Conservation (phyloP, 2,113 vertebrate species). For the Paratilapia polleni region DNA sequence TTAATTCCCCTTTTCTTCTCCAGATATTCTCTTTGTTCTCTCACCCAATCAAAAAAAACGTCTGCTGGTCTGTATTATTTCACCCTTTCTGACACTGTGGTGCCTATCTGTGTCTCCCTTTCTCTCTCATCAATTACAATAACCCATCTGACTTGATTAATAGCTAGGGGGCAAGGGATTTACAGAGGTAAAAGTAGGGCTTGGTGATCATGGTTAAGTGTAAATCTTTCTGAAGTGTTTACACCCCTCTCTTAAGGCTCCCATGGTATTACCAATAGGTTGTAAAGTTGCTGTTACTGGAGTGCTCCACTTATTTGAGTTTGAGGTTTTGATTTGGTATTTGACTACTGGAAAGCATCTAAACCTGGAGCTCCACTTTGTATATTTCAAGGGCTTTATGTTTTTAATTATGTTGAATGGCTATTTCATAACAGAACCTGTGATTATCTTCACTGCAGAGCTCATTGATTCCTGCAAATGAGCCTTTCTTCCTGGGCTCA, state of each 20-base stretch:
- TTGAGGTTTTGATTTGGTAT: constrained; percentile 7
- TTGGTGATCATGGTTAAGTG: background rate
- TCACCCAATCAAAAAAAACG: constrained; percentile 16
- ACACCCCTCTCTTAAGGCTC: background rate
- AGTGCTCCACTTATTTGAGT: constrained; percentile 10
- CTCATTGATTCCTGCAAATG: constrained; percentile 65
- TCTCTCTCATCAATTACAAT: background rate
- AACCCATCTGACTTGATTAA: constrained; percentile 18
- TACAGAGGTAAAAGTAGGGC: constrained; percentile 13
- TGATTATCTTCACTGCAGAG: constrained; percentile 65
- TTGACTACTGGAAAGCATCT: constrained; percentile 21
- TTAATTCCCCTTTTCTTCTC: background rate
- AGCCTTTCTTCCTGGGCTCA: constrained; percentile 17
- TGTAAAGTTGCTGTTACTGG: constrained; percentile 16
- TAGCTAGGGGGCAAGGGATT: background rate
- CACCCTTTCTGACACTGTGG: background rate
- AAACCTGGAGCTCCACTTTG: constrained; percentile 36
- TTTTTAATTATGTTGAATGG: constrained; percentile 60
- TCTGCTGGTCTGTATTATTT: constrained; percentile 26
- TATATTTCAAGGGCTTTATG: constrained; percentile 57
- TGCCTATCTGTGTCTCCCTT: background rate
- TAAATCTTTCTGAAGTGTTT: constrained; percentile 40
- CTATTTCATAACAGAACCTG: constrained; percentile 51
- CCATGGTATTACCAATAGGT: background rate
- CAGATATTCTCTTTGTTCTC: constrained; percentile 6